These are phyloP conservation scores for human (Homo sapiens) DNA, from an alignment of 2,113 vertebrate genomes.

Conservation along the genomic window GRCh38 chr1:87074001-87074500, in stretches of 20 bases:
- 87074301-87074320: constrained; percentile 46
- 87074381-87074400: constrained; percentile 31
- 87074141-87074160: constrained; percentile 37
- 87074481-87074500: constrained; percentile 18
- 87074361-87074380: constrained; percentile 45
- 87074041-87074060: not conserved
- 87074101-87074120: constrained; percentile 36
- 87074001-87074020: constrained; percentile 34
- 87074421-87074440: not conserved
- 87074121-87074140: not conserved
- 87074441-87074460: constrained; percentile 42
- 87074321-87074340: constrained; percentile 42
- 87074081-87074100: not conserved
- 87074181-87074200: constrained; percentile 23
- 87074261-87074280: constrained; percentile 62
- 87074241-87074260: constrained; percentile 60
- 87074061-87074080: constrained; percentile 30
- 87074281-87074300: constrained; percentile 62
- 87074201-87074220: constrained; percentile 44
- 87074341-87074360: constrained; percentile 1
- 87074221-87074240: constrained; percentile 55
- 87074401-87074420: constrained; percentile 42
- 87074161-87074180: constrained; percentile 49
- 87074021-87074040: not conserved
- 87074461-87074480: constrained; percentile 24